phyloP scores from a whole-genome alignment of 2,797 vertebrate species.

The Ctenochaetus hawaiiensis region DNA sequence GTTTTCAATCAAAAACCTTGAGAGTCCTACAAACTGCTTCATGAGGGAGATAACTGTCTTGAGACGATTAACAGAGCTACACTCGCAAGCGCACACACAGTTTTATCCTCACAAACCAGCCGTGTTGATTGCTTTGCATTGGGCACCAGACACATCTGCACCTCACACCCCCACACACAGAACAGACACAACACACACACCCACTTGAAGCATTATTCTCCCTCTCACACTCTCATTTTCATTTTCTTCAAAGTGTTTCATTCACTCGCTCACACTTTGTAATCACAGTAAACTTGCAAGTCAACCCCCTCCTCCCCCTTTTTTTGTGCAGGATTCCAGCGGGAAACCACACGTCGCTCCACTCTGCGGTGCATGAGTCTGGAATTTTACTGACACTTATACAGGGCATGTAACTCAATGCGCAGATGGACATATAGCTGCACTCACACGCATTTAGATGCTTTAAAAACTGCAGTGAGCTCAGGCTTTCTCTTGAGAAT shows the following conservation, averaged over 20 bases:
- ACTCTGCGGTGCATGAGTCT: slow-evolving; percentile 12
- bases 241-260: slow-evolving; percentile 22
- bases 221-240: slow-evolving; percentile 1
- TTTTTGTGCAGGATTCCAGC: slow-evolving; percentile 46
- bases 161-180: slow-evolving; percentile 6
- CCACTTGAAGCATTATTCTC: not conserved
- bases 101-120: slow-evolving; percentile 9
- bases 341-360: slow-evolving; percentile 58
- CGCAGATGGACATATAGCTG: slow-evolving; percentile 12
- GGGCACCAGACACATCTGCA: slow-evolving; percentile 58
- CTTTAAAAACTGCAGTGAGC: not conserved
- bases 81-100: not conserved
- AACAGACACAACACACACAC: slow-evolving; percentile 8
- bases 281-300: slow-evolving; percentile 61
- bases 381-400: slow-evolving; percentile 48
- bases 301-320: not conserved
- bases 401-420: slow-evolving; percentile 19
- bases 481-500: not conserved
- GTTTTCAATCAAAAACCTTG: not conserved
- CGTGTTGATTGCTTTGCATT: slow-evolving; percentile 46
- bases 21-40: slow-evolving; percentile 9
- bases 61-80: slow-evolving; percentile 43
- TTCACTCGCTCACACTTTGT: slow-evolving; percentile 24
- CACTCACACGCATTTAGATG: slow-evolving; percentile 4
- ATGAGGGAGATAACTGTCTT: slow-evolving; percentile 16